These are phyloP conservation scores for Thamnophis sirtalis DNA, from an alignment of 2,113 vertebrate species.

Conservation along the genomic window DNA sequence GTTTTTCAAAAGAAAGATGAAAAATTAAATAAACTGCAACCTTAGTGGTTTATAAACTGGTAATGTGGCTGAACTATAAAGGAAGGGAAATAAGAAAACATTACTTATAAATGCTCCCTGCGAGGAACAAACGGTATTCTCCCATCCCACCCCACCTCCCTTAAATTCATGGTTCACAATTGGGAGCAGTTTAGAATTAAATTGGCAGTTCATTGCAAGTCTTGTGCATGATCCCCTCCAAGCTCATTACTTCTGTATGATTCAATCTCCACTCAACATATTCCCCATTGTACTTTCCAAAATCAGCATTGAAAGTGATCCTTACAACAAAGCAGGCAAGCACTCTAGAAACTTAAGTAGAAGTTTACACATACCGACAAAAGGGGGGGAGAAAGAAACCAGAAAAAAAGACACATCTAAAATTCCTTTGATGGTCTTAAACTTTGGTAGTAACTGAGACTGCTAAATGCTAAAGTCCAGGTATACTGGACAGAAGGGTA, in stretches of 20 bases:
- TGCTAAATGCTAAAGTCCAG: conserved; percentile 17
- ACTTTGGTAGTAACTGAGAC: conserved; percentile 29
- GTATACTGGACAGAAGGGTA: neutral
- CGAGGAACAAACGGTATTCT: neutral
- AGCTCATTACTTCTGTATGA: neutral
- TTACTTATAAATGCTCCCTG: conserved; percentile 7
- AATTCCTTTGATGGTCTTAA: conserved; percentile 29
- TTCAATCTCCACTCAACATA: neutral
- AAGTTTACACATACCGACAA: conserved; percentile 17
- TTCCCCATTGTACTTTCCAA: neutral
- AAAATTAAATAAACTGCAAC: conserved; percentile 17
- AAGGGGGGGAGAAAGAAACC: neutral
- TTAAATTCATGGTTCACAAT: neutral
- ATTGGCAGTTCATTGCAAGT: neutral
- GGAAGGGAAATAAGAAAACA: neutral
- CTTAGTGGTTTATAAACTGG: neutral
- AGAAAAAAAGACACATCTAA: neutral
- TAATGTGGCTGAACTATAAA: neutral
- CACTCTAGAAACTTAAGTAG: neutral
- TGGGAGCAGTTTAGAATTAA: neutral
- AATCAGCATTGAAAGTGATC: neutral
- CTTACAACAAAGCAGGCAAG: neutral
- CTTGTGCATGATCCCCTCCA: conserved; percentile 17
- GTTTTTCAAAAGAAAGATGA: conserved; percentile 2
- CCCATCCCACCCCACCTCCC: neutral